Percentiles rank a stretch among this genome's conserved stretches.
These are phyloP conservation scores for Lasioglossum lativentre DNA, from an alignment of 2,888 invertebrate species.

Conservation along the genomic window DNA sequence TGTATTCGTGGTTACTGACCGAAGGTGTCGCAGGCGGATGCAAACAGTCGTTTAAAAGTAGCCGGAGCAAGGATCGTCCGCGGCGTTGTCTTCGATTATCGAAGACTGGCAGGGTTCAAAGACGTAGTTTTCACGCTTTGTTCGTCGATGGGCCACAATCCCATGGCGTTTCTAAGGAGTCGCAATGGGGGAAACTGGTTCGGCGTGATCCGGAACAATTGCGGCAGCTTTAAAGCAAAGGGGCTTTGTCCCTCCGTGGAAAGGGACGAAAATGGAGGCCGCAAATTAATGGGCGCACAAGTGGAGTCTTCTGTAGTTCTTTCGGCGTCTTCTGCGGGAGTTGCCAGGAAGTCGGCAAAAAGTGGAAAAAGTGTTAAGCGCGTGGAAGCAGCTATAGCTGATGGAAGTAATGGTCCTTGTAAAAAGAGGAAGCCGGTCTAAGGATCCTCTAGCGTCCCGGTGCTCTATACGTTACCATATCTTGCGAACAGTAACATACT, in stretches of 20 bases:
- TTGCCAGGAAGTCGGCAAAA: constrained; percentile 56
- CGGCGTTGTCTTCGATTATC: background rate
- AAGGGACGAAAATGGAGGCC: constrained; percentile 31
- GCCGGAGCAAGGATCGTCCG: background rate
- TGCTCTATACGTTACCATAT: constrained; percentile 57
- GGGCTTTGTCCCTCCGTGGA: constrained; percentile 35
- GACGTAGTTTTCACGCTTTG: constrained; percentile 22
- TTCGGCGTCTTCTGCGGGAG: constrained; percentile 47
- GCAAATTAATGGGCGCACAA: constrained; percentile 57
- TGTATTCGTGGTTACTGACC: background rate
- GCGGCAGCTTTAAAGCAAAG: constrained; percentile 27
- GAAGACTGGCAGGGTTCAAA: background rate
- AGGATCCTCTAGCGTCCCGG: constrained; percentile 42
- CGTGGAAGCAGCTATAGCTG: constrained; percentile 58
- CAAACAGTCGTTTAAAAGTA: background rate
- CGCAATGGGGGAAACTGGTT: background rate
- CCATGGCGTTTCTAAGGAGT: background rate
- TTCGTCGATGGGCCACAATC: background rate
- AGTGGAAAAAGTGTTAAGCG: constrained; percentile 60
- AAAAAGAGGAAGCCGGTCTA: constrained; percentile 49
- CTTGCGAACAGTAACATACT: constrained; percentile 47
- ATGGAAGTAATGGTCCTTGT: constrained; percentile 57
- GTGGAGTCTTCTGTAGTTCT: constrained; percentile 61
- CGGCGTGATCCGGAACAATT: constrained; percentile 33
- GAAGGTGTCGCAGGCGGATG: background rate